Conservation (phyloP, 2,797 vertebrate species). For the Poeciliopsis turneri region DNA sequence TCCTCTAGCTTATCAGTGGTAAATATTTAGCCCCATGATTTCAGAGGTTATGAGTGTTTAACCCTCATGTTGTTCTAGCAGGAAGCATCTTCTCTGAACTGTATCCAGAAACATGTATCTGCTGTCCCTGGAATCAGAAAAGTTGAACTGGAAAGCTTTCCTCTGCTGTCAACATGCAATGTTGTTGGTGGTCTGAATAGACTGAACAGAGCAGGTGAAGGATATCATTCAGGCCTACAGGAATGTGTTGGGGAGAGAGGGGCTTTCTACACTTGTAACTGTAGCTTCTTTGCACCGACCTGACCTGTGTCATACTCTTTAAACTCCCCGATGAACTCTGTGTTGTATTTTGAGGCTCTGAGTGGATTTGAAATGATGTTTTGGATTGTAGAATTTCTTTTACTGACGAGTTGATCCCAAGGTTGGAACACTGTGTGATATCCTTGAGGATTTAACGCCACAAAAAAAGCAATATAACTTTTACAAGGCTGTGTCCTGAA, state of each 20-base stretch:
- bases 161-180: conserved; percentile 39
- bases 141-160: conserved; percentile 19
- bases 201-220: conserved; percentile 74
- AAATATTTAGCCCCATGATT: conserved; percentile 45
- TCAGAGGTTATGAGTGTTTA: conserved; percentile 45
- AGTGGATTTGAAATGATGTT: not conserved
- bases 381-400: conserved; percentile 7
- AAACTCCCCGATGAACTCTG: not conserved
- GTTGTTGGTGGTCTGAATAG: conserved; percentile 26
- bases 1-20: conserved; percentile 53
- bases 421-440: not conserved
- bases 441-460: conserved; percentile 22
- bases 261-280: conserved; percentile 57
- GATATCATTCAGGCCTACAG: conserved; percentile 29
- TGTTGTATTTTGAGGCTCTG: not conserved
- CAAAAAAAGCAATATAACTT: conserved; percentile 31
- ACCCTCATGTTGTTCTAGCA: conserved; percentile 38
- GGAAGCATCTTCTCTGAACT: conserved; percentile 7
- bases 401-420: not conserved
- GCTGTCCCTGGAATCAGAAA: conserved; percentile 4
- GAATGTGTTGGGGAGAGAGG: conserved; percentile 49
- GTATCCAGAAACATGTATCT: conserved; percentile 18
- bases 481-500: conserved; percentile 36
- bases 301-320: not conserved
- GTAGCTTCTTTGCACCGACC: conserved; percentile 49